Percentiles rank a stretch among this genome's conserved stretches.
These are phyloP conservation scores for Bembecia ichneumoniformis DNA, from an alignment of 2,888 invertebrate genomes.

Conservation along the genomic window DNA sequence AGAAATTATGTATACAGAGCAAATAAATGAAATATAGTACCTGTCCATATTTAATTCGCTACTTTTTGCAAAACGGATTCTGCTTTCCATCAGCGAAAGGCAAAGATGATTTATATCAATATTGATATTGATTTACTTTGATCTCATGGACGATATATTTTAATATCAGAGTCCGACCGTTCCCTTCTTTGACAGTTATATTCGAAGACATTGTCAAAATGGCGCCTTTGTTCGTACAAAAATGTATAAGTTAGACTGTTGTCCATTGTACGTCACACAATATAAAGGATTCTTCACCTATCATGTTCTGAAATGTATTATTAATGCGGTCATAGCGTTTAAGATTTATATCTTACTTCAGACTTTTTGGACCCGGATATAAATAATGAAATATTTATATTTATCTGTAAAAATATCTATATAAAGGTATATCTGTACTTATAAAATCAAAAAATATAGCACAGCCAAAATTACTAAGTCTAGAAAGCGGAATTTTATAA, in stretches of 20 bases:
- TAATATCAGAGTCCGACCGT: slow-evolving; percentile 48
- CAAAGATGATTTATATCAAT: slow-evolving; percentile 46
- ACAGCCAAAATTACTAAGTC: too few relatives aligned
- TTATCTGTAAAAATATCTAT: too few relatives aligned
- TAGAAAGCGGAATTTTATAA: too few relatives aligned
- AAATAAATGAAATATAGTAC: too few relatives aligned
- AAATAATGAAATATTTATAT: too few relatives aligned
- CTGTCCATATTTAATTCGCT: too few relatives aligned
- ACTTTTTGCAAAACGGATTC: neutral
- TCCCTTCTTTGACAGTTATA: slow-evolving; percentile 48
- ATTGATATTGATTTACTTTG: slow-evolving; percentile 58
- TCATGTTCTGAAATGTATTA: slow-evolving; percentile 63
- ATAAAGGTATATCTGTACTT: too few relatives aligned
- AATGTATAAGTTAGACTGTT: slow-evolving; percentile 65
- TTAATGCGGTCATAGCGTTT: slow-evolving; percentile 66
- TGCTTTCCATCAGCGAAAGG: neutral
- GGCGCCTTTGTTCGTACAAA: slow-evolving; percentile 68
- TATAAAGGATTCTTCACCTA: slow-evolving; percentile 54
- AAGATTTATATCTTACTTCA: slow-evolving; percentile 54
- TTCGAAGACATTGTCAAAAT: slow-evolving; percentile 59
- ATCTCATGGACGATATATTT: slow-evolving; percentile 55
- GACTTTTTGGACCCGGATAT: neutral
- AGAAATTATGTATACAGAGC: too few relatives aligned
- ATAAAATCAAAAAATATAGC: too few relatives aligned
- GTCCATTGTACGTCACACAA: slow-evolving; percentile 55